Conservation (phyloP, 2,888 invertebrate genomes). For the Limnephilus marmoratus region DNA sequence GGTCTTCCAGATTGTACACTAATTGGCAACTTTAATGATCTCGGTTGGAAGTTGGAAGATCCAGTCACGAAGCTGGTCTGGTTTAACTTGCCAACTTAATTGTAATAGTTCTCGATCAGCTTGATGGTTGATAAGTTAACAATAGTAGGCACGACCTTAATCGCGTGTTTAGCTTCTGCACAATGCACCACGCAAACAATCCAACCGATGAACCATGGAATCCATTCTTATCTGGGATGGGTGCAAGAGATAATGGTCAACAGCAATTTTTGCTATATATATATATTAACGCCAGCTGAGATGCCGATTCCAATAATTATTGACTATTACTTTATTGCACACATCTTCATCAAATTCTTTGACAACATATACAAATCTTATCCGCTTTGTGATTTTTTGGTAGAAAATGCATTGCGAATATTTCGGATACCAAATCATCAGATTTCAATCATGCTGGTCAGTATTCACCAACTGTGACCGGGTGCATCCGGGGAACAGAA, state of each 20-base stretch:
- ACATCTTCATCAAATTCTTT: neutral
- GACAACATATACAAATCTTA: neutral
- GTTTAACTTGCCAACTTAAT: constrained; percentile 12
- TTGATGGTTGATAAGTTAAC: constrained; percentile 28
- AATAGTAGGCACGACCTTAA: constrained; percentile 41
- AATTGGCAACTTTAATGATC: neutral
- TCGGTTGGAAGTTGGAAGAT: neutral
- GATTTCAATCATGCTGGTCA: constrained; percentile 15
- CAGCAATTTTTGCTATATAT: neutral
- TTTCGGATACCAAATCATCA: neutral
- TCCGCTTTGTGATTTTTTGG: neutral
- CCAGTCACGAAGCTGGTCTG: neutral
- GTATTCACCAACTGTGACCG: constrained; percentile 36
- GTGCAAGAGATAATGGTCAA: neutral
- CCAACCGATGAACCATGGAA: neutral
- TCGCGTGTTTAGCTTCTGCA: neutral
- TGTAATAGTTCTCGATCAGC: constrained; percentile 18
- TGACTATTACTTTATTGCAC: neutral
- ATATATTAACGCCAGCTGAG: too few species aligned
- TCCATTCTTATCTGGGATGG: neutral
- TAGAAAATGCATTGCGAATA: neutral
- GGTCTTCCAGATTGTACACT: neutral
- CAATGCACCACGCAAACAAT: constrained; percentile 22
- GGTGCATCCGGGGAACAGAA: constrained; percentile 38
- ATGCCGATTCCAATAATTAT: neutral